These are phyloP conservation scores for Todus mexicanus DNA, from an alignment of 2,797 vertebrate genomes.

Conservation along the genomic window DNA sequence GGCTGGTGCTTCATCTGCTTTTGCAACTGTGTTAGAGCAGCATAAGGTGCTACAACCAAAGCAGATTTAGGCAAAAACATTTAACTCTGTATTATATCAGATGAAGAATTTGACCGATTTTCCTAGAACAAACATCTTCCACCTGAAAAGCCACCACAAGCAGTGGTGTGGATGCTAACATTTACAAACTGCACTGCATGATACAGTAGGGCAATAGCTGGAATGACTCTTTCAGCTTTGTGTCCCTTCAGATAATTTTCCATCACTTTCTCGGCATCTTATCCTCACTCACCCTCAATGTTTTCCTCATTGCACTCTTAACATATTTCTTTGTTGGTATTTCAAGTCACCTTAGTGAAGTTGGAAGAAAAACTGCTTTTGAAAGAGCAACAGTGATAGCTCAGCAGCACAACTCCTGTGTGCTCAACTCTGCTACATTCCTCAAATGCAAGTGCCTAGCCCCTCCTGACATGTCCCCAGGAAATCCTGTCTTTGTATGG, in stretches of 20 bases:
- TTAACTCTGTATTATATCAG: background rate
- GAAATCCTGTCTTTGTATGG: background rate
- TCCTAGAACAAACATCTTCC: background rate
- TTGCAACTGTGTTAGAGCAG: background rate
- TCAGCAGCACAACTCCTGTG: background rate
- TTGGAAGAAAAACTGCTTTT: background rate
- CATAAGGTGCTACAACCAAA: accelerated
- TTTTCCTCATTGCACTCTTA: background rate
- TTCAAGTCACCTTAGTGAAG: background rate
- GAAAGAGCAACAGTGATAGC: background rate
- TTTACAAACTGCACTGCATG: background rate
- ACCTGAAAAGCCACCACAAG: background rate
- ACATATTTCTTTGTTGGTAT: background rate
- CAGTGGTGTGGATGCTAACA: accelerated
- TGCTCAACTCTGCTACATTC: background rate
- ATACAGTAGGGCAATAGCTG: background rate
- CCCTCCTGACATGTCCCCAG: background rate
- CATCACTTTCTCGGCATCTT: background rate
- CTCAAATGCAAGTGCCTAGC: background rate
- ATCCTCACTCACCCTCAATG: background rate
- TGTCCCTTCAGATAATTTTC: background rate
- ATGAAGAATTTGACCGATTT: background rate
- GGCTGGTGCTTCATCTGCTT: background rate
- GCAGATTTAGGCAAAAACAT: background rate
- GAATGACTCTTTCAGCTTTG: background rate